Base-by-base conservation (phyloP, 2,797 vertebrate species). In the Zalophus californianus region DNA sequence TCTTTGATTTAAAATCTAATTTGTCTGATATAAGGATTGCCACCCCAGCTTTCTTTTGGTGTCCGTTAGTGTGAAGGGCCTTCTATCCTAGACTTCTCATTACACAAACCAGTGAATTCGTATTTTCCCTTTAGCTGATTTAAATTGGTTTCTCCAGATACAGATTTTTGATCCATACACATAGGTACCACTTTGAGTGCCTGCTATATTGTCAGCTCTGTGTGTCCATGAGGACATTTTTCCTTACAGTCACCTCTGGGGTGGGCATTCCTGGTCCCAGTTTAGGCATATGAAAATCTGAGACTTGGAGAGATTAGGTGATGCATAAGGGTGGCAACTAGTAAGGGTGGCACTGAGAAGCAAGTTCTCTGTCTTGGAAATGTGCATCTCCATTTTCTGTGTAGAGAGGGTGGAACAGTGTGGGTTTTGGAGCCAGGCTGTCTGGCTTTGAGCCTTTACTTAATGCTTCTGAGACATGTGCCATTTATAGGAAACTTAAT, bases 121-220 rank as follows among this genome's bases (percentile, higher is more conserved):
- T 60, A 18, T 89, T 97, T 94, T 78, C 35, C 54, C 25, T 90
- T 82, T 90, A 80, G 82, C 58, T 56, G 56, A 72, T 95, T 89
- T 94, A 80, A 62, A 70, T 91, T 83, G 64, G 52, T 32, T 96
- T 96, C 38, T 83, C 58, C 54, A 35, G 50, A 32, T 35, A 94
- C 54, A 52, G 78, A 91, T 79, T 92, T 41, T 50, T 79, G 86
- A 82, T 90, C 48, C 70, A 68, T 73, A 82, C 32, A 72, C 35
- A 83, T 14, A 50, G 60, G 13, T 58, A 32, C 5, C 16, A 70
- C 75, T 86, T 78, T 90, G 87, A 50, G 23, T 54, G 25, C 14
- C 83, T 66, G 29, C 62, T 62, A 1, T 73, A 7, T 77, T 48
- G 32, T 32, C 23, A 62, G 10, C 21, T 50, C 68, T 48, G 12